phyloP scores from a whole-genome alignment of 2,888 invertebrate genomes.

The Eristalis arbustorum region DNA sequence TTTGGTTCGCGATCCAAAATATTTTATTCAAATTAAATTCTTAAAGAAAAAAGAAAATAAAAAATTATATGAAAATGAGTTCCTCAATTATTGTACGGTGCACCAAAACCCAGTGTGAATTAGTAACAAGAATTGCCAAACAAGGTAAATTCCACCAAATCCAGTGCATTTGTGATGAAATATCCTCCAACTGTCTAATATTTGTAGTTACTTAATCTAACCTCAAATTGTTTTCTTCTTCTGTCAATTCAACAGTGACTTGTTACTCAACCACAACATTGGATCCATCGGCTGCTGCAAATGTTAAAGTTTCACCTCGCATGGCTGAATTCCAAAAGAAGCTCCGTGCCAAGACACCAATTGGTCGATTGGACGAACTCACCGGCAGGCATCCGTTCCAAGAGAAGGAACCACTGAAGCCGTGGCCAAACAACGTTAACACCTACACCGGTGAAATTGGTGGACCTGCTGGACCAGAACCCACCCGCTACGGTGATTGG shows the following conservation, averaged over 20 bases:
- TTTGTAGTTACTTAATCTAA: background rate
- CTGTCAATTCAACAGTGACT: conserved; percentile 23
- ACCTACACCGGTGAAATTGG: conserved; percentile 97
- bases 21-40: background rate
- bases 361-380: conserved; percentile 89
- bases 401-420: conserved; percentile 90
- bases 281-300: background rate
- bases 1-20: background rate
- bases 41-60: background rate
- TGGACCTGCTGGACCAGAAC: conserved; percentile 98
- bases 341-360: conserved; percentile 85
- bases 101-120: conserved; percentile 51
- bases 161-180: conserved; percentile 36
- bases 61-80: conserved; percentile 28
- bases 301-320: conserved; percentile 80
- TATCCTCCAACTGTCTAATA: background rate
- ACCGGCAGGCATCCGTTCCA: conserved; percentile 86
- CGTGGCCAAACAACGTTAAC: conserved; percentile 93
- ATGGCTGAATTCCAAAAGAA: conserved; percentile 88
- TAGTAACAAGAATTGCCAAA: conserved; percentile 53
- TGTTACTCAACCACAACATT: conserved; percentile 59
- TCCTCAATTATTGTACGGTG: conserved; percentile 40
- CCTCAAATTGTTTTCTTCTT: background rate
- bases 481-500: conserved; percentile 99
- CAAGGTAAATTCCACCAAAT: conserved; percentile 41